phyloP scores from a whole-genome alignment of 2,797 vertebrate genomes.

The Etheostoma nigrum region DNA sequence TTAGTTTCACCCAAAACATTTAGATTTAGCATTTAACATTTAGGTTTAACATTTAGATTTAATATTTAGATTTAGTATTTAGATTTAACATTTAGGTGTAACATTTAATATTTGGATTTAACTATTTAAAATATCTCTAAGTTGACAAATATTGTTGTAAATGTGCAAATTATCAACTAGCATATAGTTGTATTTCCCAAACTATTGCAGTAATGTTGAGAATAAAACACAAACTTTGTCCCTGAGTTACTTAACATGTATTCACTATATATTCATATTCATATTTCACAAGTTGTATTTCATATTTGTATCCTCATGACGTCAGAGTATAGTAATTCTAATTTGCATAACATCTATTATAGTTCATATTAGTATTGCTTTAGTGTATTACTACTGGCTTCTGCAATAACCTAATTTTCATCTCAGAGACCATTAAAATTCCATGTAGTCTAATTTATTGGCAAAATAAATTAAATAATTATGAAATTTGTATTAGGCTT shows the following conservation, averaged over 20 bases:
- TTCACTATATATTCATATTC: too few species aligned
- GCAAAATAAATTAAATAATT: conserved; percentile 46
- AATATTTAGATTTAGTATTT: too few species aligned
- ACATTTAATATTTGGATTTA: too few species aligned
- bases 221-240: background rate
- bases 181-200: background rate
- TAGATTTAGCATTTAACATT: too few species aligned
- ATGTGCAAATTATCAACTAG: too few species aligned
- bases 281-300: background rate
- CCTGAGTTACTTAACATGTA: background rate
- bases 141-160: too few species aligned
- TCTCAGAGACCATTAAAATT: conserved; percentile 44
- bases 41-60: too few species aligned
- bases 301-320: conserved; percentile 1
- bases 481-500: conserved; percentile 34
- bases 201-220: background rate
- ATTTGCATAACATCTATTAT: background rate
- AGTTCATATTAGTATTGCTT: conserved; percentile 25
- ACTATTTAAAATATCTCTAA: too few species aligned
- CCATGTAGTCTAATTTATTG: conserved; percentile 48
- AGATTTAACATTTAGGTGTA: too few species aligned
- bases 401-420: conserved; percentile 26
- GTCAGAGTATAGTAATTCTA: background rate
- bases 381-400: conserved; percentile 11
- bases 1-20: too few species aligned